Evolutionary conservation across 2,113 vertebrate species (phyloP), one percentile per base, ranked within the genome.

Genomic region (Neotoma lepida): DNA sequence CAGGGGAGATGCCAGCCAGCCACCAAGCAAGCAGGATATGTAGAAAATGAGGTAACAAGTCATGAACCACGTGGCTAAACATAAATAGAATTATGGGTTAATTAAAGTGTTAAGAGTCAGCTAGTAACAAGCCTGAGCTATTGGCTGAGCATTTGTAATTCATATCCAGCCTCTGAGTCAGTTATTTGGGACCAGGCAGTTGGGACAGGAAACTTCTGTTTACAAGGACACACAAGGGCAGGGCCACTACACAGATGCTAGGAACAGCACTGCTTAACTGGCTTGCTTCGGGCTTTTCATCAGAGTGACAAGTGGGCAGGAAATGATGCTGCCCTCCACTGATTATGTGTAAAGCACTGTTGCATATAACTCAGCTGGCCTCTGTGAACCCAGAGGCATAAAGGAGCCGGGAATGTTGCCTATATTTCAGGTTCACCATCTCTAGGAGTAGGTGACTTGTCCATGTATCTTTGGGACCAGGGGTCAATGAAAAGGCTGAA

Each of bases 231-330:
- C 39, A 44, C 54, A 58, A 81, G 90, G 70, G 81, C 6, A 30
- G 56, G 58, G 70, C 87, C 0, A 73, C 64, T n/a, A 30, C 63
- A 41, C 92, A 90, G 80, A 88, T 44, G 74, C 44, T 70, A n/a
- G 51, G 56, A 61, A 87, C 33, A 80, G 24, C 0, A 1, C 15
- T 51, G 73, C 73, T 28, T 85, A 58, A 68, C 66, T 78, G 51
- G 78, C 78, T 90, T 56, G 58, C 54, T 61, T 39, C 33, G 91
- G 49, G 35, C 91, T 87, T 44, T 22, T 91, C 35, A 70, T 93
- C 76, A 94, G 4, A 10, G 44, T 68, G 70, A 77, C 77, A 94
- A 91, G 91, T 26, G 49, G 54, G 68, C 61, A 80, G 89, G 85
- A 88, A 95, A 70, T 63, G 88, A 73, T 7, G 1, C 41, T 56